phyloP scores from a whole-genome alignment of 2,888 invertebrate genomes.

The Nymphalis polychloros region DNA sequence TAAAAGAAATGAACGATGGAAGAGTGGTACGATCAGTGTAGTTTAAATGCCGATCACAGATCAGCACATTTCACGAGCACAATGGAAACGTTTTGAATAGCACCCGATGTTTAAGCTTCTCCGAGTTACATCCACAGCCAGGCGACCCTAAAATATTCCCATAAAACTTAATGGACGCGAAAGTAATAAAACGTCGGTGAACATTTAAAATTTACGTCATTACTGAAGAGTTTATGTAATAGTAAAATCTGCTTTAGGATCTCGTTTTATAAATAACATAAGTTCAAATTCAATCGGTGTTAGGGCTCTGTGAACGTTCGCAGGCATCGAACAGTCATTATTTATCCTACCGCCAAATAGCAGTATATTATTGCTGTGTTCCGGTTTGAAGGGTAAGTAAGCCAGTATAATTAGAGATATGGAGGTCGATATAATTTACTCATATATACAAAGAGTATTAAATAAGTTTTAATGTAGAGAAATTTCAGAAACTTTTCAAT shows the following conservation, averaged over 20 bases:
- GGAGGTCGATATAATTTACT: too few species aligned
- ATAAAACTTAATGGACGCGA: constrained; percentile 52
- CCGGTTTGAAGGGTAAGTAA: too few species aligned
- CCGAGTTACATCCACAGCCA: constrained; percentile 33
- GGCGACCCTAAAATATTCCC: constrained; percentile 46
- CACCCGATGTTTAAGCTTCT: constrained; percentile 40
- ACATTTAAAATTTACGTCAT: constrained; percentile 41
- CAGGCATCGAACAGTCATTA: too few species aligned
- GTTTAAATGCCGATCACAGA: constrained; percentile 18
- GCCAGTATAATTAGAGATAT: too few species aligned
- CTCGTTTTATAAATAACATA: constrained; percentile 5
- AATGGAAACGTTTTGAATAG: constrained; percentile 39
- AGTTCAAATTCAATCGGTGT: not conserved
- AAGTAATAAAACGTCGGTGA: constrained; percentile 46
- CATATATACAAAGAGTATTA: too few species aligned
- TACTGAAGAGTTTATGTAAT: constrained; percentile 25
- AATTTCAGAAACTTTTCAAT: too few species aligned
- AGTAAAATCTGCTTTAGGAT: constrained; percentile 24
- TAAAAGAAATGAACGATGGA: not conserved
- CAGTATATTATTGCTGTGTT: too few species aligned
- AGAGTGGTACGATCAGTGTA: not conserved
- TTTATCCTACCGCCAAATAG: too few species aligned
- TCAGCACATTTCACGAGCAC: constrained; percentile 31
- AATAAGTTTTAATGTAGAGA: too few species aligned
- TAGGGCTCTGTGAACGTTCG: not conserved